These are phyloP conservation scores for Orientallactaga sibirica DNA, from an alignment of 2,797 vertebrate genomes.

Conservation along the genomic window DNA sequence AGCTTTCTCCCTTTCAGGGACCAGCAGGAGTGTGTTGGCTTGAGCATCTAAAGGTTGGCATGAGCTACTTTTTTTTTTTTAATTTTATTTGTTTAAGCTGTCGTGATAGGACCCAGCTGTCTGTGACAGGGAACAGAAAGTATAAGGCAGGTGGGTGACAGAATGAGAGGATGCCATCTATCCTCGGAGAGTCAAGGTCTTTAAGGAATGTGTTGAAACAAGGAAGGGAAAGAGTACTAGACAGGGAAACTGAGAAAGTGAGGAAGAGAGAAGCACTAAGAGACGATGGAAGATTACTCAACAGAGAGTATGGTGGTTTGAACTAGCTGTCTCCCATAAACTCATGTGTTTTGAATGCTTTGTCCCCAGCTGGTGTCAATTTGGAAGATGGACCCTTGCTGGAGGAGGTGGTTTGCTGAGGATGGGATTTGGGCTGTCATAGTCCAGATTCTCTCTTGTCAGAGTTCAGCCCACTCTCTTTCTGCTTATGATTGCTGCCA, in stretches of 20 bases:
- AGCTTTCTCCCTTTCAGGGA: not conserved
- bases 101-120: slow-evolving; percentile 58
- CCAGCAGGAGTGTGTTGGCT: not conserved
- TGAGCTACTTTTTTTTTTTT: not conserved
- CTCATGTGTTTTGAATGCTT: no score
- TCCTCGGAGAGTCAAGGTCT: not conserved
- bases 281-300: not conserved
- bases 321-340: no score
- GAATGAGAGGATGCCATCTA: not conserved
- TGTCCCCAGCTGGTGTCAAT: no score
- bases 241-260: not conserved
- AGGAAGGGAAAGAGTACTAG: no score
- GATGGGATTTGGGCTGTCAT: no score
- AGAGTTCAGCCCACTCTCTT: no score
- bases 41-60: slow-evolving; percentile 2
- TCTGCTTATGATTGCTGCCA: no score
- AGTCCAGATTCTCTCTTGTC: no score
- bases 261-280: not conserved
- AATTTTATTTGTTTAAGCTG: slow-evolving; percentile 61
- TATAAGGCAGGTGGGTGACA: not conserved
- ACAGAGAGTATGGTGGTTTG: not conserved
- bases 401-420: no score
- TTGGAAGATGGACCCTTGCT: no score
- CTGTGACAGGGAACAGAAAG: slow-evolving; percentile 10
- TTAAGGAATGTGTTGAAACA: not conserved